Conservation (phyloP, 1,140 invertebrate genomes). For the Carcinoscorpius rotundicauda region DNA sequence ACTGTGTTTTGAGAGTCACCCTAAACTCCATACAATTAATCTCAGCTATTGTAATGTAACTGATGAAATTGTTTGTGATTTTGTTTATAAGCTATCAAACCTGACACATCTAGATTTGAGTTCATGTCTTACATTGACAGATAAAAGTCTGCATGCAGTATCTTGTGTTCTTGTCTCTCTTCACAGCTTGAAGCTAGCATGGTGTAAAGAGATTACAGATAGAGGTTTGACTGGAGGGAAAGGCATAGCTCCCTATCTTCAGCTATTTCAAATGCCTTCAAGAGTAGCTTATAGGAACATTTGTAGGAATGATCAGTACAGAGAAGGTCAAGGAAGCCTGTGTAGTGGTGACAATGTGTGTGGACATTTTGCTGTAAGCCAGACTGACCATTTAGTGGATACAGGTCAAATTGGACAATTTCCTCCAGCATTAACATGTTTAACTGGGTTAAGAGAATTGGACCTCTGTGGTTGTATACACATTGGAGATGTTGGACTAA, state of each 20-base stretch:
- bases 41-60: not conserved
- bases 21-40: slow-evolving; percentile 25
- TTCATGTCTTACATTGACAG: slow-evolving; percentile 51
- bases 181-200: slow-evolving; percentile 45
- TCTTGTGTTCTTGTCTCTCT: slow-evolving; percentile 46
- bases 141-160: slow-evolving; percentile 43
- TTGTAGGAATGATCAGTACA: not conserved
- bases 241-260: slow-evolving; percentile 20
- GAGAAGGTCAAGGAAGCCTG: not conserved
- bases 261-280: slow-evolving; percentile 11
- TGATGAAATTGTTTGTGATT: not conserved
- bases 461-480: slow-evolving; percentile 51
- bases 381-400: not conserved
- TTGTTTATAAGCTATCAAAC: slow-evolving; percentile 36
- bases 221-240: slow-evolving; percentile 45
- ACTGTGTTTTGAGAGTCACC: slow-evolving; percentile 36
- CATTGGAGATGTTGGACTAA: slow-evolving; percentile 55
- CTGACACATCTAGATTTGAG: slow-evolving; percentile 48
- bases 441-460: slow-evolving; percentile 38
- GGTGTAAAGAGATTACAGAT: slow-evolving; percentile 51
- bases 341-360: too few relatives aligned
- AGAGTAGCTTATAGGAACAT: not conserved
- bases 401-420: not conserved
- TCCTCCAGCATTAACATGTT: not conserved
- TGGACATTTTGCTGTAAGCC: not conserved